A percentile compares a stretch with the other conserved stretches of the same genome.
Conservation (phyloP, 2,797 vertebrate species). For the Sebastes jordani region DNA sequence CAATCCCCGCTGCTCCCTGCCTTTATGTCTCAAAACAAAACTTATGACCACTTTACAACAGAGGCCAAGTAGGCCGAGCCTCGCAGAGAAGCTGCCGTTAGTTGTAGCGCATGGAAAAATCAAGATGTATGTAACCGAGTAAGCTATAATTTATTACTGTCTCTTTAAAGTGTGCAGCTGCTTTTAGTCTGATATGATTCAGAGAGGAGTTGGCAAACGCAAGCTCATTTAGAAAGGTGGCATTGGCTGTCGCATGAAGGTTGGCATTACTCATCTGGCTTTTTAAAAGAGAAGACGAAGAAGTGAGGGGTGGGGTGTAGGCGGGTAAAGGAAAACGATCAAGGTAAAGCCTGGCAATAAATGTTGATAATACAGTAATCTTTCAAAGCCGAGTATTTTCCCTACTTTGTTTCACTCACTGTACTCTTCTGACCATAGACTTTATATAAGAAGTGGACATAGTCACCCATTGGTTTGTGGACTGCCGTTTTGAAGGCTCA, state of each 20-base stretch:
- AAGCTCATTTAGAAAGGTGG: not conserved
- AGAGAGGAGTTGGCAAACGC: conserved; percentile 5
- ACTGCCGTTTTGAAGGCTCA: too few relatives aligned
- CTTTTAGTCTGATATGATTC: conserved; percentile 14
- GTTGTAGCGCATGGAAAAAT: not conserved
- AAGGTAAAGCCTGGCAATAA: not conserved
- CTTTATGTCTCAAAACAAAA: not conserved
- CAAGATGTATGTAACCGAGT: not conserved
- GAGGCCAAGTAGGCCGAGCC: not conserved
- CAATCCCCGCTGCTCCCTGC: not conserved
- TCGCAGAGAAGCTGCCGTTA: not conserved
- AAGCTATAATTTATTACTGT: not conserved
- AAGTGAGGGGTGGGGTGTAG: not conserved
- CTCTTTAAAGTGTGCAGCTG: not conserved
- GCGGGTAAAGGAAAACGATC: not conserved
- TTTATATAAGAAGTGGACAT: not conserved
- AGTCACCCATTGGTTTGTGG: too few relatives aligned
- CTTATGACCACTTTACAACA: not conserved
- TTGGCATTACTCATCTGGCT: not conserved
- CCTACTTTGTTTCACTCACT: not conserved
- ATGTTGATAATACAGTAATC: not conserved
- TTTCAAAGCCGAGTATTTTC: not conserved
- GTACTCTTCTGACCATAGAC: not conserved
- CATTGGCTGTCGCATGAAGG: not conserved
- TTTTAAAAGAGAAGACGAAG: not conserved